Evolutionary conservation across 37 sponge, comb jelly and placozoan species (phyloP), one percentile per base, ranked within the genome.

Genomic region (Halichondria panicea): DNA sequence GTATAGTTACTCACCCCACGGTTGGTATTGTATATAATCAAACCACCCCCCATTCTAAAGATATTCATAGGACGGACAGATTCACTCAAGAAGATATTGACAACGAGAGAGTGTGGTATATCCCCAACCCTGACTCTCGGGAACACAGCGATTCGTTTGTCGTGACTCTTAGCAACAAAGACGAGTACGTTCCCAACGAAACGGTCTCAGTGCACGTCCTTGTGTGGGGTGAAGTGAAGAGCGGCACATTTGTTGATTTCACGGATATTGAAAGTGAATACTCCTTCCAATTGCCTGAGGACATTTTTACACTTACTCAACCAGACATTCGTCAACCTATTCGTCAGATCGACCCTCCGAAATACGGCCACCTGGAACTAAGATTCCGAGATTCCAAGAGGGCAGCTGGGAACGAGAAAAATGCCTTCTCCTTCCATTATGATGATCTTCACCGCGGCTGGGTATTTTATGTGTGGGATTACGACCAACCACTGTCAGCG

Each of bases 401-500:
- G 22, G 55, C 21, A 6, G 36, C 21, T 19, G 27, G 0, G 34
- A 5, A 28, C 0, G 46, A 30, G 4, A 18, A 27, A 1, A 45
- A 41, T 3, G 24, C 19, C 0, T 66, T 52, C 66, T 15, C 43
- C 22, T 73, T 82, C 43, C 28, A 18, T 9, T 82, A 82, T 45
- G 39, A 64, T 3, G 72, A 66, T 4, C 66, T 82, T 21, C 25
- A 66, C 19, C 18, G 40, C 35, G 72, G 74, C 43, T 72, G 66
- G 66, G 73, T 82, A 9, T 52, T 40, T 31, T 82, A 82, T 65
- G 64, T 54, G 43, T 82, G 82, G 82, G 31, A 57, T 48, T 56
- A 8, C 44, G 22, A 55, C 2, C 40, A 9, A 0, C 22, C 45
- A 8, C 54, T 65, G 4, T 4, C n/a, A 15, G 44, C 31, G 22